Base-by-base conservation (phyloP, 2,797 vertebrate species). In the Triplophysa yarkandensis region DNA sequence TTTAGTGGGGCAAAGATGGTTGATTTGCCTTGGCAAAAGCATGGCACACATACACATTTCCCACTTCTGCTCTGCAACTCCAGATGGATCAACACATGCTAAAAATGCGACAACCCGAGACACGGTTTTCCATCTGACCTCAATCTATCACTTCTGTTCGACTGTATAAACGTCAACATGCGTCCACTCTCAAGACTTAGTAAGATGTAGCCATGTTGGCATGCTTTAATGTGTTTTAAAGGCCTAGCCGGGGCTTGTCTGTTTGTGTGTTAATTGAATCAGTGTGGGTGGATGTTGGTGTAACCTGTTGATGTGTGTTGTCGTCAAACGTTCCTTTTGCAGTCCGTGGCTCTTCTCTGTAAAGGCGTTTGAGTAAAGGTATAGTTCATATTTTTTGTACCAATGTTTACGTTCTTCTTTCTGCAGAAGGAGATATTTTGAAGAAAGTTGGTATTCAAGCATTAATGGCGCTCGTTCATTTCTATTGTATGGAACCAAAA, bases 81-180 rank as follows among this genome's bases (percentile, higher is more conserved):
- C 92, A 92, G 91, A 92, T 93, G 91, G 91, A 92, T 89, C 85
- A 89, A 91, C 90, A 92, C 90, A 92, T 93, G 92, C 89, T 90
- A 87, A 85, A 90, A 91, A 88, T 87, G 89, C 87, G 85, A 89
- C 84, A 86, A 89, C 72, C 82, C 85, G 86, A 87, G 85, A 88
- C 81, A 87, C 64, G 55, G 44, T 76, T 92, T 91, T 90, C 88
- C 90, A 87, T 92, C 85, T 93, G 92, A 92, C 91, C 92, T 86
- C 87, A 90, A 91, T 93, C 86, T 81, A 78, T 87, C 86, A 87
- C 80, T 89, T 84, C 86, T 82, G 86, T 86, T 88, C 80, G 82
- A 74, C 82, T 81, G 77, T 87, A 83, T 83, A 84, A 90, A 87
- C 67, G 71, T 73, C 85, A 77, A 55, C 74, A 72, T 83, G 71